These are phyloP conservation scores for Drosophila borealis DNA, from an alignment of 2,888 invertebrate genomes.

Conservation along the genomic window DNA sequence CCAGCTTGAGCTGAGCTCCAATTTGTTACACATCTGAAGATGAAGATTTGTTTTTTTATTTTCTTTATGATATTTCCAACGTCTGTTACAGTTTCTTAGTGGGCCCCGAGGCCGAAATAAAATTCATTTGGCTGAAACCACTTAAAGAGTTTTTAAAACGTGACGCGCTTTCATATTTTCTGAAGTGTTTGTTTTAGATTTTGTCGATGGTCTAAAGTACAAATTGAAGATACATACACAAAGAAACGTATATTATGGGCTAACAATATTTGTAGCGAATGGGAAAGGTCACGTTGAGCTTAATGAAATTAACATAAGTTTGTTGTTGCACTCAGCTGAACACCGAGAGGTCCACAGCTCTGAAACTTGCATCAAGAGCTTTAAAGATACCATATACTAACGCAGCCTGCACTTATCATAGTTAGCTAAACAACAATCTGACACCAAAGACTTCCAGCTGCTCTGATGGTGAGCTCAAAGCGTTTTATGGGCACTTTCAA, in stretches of 20 bases:
- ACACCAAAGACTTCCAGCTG: background rate
- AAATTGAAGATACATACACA: slow-evolving; percentile 37
- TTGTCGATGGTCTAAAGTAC: slow-evolving; percentile 52
- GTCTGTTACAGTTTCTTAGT: slow-evolving; percentile 46
- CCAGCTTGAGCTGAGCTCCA: slow-evolving; percentile 59
- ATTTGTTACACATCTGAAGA: slow-evolving; percentile 70
- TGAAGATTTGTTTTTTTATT: slow-evolving; percentile 52
- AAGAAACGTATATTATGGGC: slow-evolving; percentile 1
- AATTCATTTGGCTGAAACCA: slow-evolving; percentile 46
- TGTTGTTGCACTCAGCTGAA: slow-evolving; percentile 47
- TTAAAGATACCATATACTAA: background rate
- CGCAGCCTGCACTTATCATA: background rate
- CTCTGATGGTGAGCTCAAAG: background rate
- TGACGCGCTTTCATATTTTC: slow-evolving; percentile 61
- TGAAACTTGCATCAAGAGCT: background rate
- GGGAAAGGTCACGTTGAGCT: slow-evolving; percentile 35
- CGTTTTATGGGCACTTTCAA: slow-evolving; percentile 53
- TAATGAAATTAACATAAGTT: slow-evolving; percentile 58
- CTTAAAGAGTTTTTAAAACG: slow-evolving; percentile 61
- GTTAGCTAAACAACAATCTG: slow-evolving; percentile 1
- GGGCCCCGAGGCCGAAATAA: slow-evolving; percentile 18
- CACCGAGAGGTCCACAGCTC: slow-evolving; percentile 14
- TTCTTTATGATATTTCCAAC: slow-evolving; percentile 60
- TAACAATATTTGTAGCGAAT: slow-evolving; percentile 46
- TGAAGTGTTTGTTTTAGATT: slow-evolving; percentile 70